Base-by-base conservation (phyloP, 2,797 vertebrate genomes). In the Peromyscus nudipes region DNA sequence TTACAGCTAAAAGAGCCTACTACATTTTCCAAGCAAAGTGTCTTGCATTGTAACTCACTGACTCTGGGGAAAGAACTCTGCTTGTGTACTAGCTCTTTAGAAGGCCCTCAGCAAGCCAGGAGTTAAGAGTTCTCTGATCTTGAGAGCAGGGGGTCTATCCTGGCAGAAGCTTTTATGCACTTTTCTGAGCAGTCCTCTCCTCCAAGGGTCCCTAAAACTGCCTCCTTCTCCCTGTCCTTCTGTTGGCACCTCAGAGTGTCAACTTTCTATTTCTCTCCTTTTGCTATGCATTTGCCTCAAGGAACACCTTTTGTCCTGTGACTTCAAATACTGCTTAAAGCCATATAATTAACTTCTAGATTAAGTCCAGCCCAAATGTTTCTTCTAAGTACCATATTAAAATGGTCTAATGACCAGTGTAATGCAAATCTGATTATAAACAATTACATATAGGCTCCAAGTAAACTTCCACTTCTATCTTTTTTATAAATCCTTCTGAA, bases 351-450 rank as follows among this genome's bases (percentile, higher is more conserved):
- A 6, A 65, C 43, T 49, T 92, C 52, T 84, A 49, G 80, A 76
- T 90, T 92, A 84, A 91, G 92, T 34, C 40, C 34, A 93, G 80
- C n/a, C 64, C 17, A 96, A 79, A 76, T 94, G 73, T 76, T 89
- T 93, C 55, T 81, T 87, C 23, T 55, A 82, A 80, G n/a, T 77
- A 69, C 23, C 67, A 88, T 75, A 82, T 49, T 73, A 90, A 31
- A 92, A 12, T 80, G 67, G 43, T 14, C 62, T 40, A 67, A 31
- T 64, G n/a, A 75, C 92, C 29, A 94, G 4, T n/a, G 31, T 69
- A 65, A 80, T 55, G 49, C 55, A 82, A 93, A 96, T 14, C 34
- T 90, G 31, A 79, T 64, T 94, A 93, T 89, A 93, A 97, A 91
- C 29, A 91, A 91, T 62, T 86, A 67, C 46, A 60, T 55, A 77